Evolutionary conservation across 2,797 vertebrate species (phyloP).

Genomic region (Poecilia velifera): DNA sequence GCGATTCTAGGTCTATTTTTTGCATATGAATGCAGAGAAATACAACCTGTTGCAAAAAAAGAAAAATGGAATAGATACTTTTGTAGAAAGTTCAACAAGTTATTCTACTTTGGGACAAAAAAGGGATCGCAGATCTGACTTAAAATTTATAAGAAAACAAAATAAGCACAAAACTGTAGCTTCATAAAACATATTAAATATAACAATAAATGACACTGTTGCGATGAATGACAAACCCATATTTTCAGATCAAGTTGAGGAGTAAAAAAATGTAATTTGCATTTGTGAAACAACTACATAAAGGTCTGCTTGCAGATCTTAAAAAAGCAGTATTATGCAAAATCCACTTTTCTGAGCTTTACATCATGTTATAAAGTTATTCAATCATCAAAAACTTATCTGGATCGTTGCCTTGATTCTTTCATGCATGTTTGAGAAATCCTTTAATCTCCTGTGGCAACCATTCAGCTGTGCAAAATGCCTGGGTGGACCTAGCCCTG

Average conservation of each 20-base stretch:
- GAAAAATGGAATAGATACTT: neutral
- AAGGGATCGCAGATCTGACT: neutral
- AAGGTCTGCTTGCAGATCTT: neutral
- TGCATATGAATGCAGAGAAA: neutral
- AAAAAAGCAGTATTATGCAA: no score
- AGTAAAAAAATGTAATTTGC: neutral
- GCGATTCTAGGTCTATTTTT: neutral
- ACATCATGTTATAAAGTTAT: no score
- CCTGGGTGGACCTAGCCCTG: no score
- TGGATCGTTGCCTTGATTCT: no score
- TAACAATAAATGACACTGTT: neutral
- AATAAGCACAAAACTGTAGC: neutral
- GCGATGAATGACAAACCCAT: neutral
- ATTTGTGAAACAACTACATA: neutral
- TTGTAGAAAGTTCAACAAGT: neutral
- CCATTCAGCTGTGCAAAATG: no score
- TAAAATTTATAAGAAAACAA: neutral
- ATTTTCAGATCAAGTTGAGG: neutral
- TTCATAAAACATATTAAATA: neutral
- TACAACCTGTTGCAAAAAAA: neutral
- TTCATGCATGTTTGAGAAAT: no score
- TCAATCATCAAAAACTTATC: no score
- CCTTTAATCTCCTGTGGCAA: no score
- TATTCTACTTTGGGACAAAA: neutral
- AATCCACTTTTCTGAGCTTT: no score